phyloP scores from a whole-genome alignment of 2,113 vertebrate species.

The Atlantisia rogersi region DNA sequence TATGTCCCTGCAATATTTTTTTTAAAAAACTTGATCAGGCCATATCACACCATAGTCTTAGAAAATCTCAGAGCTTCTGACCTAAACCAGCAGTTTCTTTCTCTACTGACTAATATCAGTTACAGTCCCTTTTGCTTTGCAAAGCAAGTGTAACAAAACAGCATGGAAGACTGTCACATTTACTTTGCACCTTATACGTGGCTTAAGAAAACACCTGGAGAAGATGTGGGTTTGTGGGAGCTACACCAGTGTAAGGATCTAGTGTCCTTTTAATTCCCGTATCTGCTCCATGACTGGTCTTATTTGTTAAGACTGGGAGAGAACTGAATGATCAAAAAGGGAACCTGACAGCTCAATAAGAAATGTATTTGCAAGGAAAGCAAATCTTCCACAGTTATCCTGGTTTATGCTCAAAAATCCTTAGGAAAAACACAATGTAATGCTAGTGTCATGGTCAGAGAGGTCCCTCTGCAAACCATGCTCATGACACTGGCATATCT shows the following conservation, averaged over 20 bases:
- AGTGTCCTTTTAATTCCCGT: background rate
- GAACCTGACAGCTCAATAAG: background rate
- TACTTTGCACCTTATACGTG: fast-evolving
- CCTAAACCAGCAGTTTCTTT: background rate
- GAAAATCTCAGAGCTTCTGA: background rate
- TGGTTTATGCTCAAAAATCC: background rate
- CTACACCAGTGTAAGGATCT: background rate
- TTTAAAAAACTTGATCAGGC: background rate
- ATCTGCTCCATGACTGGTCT: background rate
- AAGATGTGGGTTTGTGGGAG: background rate
- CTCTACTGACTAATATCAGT: background rate
- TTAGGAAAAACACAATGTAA: background rate
- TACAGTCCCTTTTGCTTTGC: background rate
- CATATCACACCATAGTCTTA: background rate
- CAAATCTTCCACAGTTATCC: background rate
- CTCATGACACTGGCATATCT: background rate
- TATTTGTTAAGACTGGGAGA: background rate
- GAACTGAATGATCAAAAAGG: background rate
- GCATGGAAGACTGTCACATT: background rate
- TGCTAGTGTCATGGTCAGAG: background rate
- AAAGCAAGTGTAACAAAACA: background rate
- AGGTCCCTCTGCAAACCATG: background rate
- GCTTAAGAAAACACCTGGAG: background rate
- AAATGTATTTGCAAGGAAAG: background rate
- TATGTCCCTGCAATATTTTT: background rate